Conservation (phyloP, 2,888 invertebrate genomes). For the Caenorhabditis angaria region DNA sequence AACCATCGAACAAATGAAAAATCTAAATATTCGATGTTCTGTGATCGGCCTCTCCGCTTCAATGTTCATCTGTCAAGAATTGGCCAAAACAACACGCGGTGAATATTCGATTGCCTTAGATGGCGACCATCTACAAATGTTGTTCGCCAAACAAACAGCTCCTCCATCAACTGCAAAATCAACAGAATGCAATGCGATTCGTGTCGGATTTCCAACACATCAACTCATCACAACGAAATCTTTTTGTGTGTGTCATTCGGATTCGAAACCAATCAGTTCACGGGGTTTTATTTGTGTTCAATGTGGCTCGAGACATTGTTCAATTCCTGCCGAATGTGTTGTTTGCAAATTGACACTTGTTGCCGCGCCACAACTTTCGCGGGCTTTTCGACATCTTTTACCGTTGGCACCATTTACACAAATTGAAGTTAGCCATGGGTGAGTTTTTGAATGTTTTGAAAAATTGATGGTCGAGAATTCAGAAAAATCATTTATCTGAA, state of each 20-base stretch:
- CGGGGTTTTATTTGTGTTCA: slow-evolving; percentile 78
- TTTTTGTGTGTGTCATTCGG: slow-evolving; percentile 63
- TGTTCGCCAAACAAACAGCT: slow-evolving; percentile 75
- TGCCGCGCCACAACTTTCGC: slow-evolving; percentile 86
- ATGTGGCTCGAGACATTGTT: slow-evolving; percentile 96
- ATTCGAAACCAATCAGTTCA: slow-evolving; percentile 41
- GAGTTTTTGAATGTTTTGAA: slow-evolving; percentile 6
- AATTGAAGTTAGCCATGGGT: slow-evolving; percentile 27
- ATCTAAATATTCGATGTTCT: slow-evolving; percentile 87
- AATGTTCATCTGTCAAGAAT: slow-evolving; percentile 86
- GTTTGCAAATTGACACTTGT: slow-evolving; percentile 94
- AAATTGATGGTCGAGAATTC: neutral
- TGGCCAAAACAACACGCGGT: slow-evolving; percentile 84
- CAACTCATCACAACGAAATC: slow-evolving; percentile 46
- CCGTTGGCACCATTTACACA: slow-evolving; percentile 50
- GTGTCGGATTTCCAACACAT: slow-evolving; percentile 69
- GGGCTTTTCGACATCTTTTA: slow-evolving; percentile 56
- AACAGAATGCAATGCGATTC: slow-evolving; percentile 58
- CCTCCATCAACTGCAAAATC: slow-evolving; percentile 70
- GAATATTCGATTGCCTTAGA: slow-evolving; percentile 83
- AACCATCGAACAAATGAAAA: slow-evolving; percentile 83
- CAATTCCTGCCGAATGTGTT: slow-evolving; percentile 94
- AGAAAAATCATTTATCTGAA: too few relatives aligned
- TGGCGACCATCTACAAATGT: slow-evolving; percentile 80
- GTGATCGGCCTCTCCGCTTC: slow-evolving; percentile 95